Base-by-base conservation (phyloP, 2,797 vertebrate genomes). In the Crypturellus tataupa region DNA sequence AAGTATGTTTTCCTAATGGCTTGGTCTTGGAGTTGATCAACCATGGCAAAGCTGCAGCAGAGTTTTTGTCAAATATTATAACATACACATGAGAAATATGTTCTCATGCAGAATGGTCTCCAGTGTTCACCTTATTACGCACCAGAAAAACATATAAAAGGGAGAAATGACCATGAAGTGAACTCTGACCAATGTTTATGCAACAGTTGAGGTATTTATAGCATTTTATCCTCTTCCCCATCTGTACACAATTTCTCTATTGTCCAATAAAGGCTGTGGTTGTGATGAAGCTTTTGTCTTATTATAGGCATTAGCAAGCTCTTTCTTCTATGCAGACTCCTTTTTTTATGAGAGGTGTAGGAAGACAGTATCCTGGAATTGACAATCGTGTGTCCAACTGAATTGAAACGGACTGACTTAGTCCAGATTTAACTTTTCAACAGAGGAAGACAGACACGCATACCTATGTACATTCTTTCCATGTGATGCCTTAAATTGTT, bases 41-140 rank as follows among this genome's bases (percentile, higher is more conserved):
- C 7, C 0, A 0, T 24, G 18, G 12, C 16, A 69, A 80, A 85
- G 15, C 13, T 53, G 21, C 11, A 27, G 63, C 2, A 0, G 42
- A 85, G 25, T 0, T 80, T 29, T 37, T 85, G 19, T 17, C 29
- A 51, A 10, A 55, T 64, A 75, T 59, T 46, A 20, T 19, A 80
- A 53, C 15, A 59, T 16, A 39, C 0, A 0, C 46, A 29, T 42
- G 40, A 65, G 19, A 79, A 15, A 84, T 79, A 42, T 14, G 2
- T 83, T 25, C n/a, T 46, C 67, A n/a, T 27, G n/a, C 0, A 8
- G 47, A 80, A 86, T 75, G 59, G 35, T 4, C 62, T 89, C 12
- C 13, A 39, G 12, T 23, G 47, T 51, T 67, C 29, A 46, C 5
- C 8, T 23, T 40, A 46, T 35, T 59, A 40, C 29, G 35, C 6